Evolutionary conservation across 2,797 vertebrate genomes (phyloP).

Genomic region (Carapus acus): DNA sequence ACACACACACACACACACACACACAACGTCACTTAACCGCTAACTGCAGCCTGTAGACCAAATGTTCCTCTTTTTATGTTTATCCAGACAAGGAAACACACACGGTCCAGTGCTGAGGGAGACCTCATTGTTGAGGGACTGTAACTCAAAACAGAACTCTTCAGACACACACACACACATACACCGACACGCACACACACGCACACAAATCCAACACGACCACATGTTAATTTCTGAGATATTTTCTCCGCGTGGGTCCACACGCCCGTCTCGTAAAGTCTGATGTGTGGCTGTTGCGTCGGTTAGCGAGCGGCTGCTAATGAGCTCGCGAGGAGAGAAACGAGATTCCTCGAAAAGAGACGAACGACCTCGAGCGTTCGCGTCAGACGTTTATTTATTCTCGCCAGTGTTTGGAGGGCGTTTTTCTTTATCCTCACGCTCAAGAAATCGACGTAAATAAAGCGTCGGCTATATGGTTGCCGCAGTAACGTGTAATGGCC

Average conservation of each 20-base stretch:
- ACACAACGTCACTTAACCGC: background rate
- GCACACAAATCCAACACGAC: conserved; percentile 22
- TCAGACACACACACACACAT: conserved; percentile 3
- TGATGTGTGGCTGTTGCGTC: conserved; percentile 5
- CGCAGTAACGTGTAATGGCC: conserved; percentile 3
- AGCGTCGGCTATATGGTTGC: background rate
- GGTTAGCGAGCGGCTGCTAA: background rate
- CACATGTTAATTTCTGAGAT: conserved; percentile 1
- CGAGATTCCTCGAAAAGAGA: too few species aligned
- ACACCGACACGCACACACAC: conserved; percentile 21
- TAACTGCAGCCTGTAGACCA: too few species aligned
- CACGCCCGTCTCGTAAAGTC: conserved; percentile 30
- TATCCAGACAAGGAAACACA: conserved; percentile 42
- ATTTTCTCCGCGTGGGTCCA: conserved; percentile 2
- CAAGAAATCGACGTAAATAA: too few species aligned
- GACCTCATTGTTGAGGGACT: conserved; percentile 26
- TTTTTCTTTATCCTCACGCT: too few species aligned
- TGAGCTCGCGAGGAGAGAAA: too few species aligned
- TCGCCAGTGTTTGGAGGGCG: too few species aligned
- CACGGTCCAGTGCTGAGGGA: conserved; percentile 5
- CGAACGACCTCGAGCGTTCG: too few species aligned
- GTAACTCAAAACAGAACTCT: conserved; percentile 19
- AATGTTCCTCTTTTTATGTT: conserved; percentile 14
- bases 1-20: conserved; percentile 1
- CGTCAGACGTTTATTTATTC: too few species aligned